Evolutionary conservation across 1,140 invertebrate species (phyloP).

Genomic region (Samia ricini): DNA sequence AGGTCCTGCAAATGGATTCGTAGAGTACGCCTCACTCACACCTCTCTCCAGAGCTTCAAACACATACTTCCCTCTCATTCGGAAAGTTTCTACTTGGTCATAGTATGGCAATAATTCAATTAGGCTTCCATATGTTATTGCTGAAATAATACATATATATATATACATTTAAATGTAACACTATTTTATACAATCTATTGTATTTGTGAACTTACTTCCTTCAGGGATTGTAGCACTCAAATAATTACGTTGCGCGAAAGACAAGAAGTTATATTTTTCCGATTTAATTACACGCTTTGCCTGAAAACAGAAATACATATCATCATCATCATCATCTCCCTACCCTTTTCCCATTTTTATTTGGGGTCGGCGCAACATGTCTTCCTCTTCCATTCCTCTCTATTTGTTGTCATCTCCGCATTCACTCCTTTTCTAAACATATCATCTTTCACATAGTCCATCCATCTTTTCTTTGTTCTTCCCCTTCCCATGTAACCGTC

Average conservation of each 20-base stretch:
- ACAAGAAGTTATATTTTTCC: constrained; percentile 18
- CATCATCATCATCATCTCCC: not conserved
- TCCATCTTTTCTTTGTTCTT: too few species aligned
- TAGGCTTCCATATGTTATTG: constrained; percentile 33
- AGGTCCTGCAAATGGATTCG: constrained; percentile 33
- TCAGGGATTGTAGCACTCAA: constrained; percentile 6
- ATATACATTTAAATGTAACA: not conserved
- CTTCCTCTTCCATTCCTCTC: too few species aligned
- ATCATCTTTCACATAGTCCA: too few species aligned
- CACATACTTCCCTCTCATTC: constrained; percentile 37
- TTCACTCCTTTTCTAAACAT: too few species aligned
- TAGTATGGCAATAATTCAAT: constrained; percentile 47
- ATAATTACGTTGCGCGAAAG: constrained; percentile 29
- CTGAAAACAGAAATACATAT: constrained; percentile 17
- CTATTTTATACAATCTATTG: not conserved
- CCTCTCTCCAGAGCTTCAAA: constrained; percentile 37
- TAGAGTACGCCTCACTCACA: constrained; percentile 26
- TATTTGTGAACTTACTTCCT: constrained; percentile 2
- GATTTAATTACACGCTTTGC: constrained; percentile 17
- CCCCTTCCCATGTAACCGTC: too few species aligned
- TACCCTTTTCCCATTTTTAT: too few species aligned
- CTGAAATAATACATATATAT: not conserved
- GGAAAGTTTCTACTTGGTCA: constrained; percentile 40
- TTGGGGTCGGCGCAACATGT: too few species aligned
- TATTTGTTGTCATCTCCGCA: too few species aligned